phyloP scores from a whole-genome alignment of 2,797 vertebrate genomes.

The Chelon auratus region DNA sequence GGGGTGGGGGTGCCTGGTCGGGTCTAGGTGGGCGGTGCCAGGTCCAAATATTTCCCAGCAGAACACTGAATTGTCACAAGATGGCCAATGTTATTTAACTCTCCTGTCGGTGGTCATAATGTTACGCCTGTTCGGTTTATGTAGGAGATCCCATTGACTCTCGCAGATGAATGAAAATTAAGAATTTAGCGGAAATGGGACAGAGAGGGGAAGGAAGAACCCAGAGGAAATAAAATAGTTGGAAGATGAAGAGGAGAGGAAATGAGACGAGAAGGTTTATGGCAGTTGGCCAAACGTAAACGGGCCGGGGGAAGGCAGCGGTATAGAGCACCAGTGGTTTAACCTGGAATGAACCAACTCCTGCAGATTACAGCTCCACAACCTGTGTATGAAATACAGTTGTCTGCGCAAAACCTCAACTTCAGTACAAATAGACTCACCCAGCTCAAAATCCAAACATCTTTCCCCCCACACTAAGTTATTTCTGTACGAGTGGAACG shows the following conservation, averaged over 20 bases:
- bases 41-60: too few species aligned
- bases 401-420: slow-evolving; percentile 64
- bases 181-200: neutral
- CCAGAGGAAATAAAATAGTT: neutral
- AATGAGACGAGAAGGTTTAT: neutral
- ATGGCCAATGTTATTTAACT: too few species aligned
- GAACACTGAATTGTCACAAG: too few species aligned
- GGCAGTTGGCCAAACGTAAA: slow-evolving; percentile 7
- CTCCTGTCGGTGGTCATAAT: too few species aligned
- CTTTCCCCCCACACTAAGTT: slow-evolving; percentile 46
- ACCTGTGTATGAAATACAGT: slow-evolving; percentile 49
- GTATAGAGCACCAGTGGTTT: slow-evolving; percentile 40
- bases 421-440: slow-evolving; percentile 52
- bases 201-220: neutral
- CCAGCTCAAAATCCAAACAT: slow-evolving; percentile 70
- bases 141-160: neutral
- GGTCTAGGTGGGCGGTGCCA: too few species aligned
- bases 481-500: slow-evolving; percentile 69
- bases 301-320: slow-evolving; percentile 1
- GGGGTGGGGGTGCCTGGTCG: too few species aligned
- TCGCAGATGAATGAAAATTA: neutral
- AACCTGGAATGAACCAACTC: slow-evolving; percentile 59
- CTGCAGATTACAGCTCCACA: slow-evolving; percentile 67
- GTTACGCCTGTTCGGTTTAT: too few species aligned
- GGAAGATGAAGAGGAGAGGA: slow-evolving; percentile 1